phyloP scores from a whole-genome alignment of 1,140 invertebrate genomes.

The Heliconius melpomene region DNA sequence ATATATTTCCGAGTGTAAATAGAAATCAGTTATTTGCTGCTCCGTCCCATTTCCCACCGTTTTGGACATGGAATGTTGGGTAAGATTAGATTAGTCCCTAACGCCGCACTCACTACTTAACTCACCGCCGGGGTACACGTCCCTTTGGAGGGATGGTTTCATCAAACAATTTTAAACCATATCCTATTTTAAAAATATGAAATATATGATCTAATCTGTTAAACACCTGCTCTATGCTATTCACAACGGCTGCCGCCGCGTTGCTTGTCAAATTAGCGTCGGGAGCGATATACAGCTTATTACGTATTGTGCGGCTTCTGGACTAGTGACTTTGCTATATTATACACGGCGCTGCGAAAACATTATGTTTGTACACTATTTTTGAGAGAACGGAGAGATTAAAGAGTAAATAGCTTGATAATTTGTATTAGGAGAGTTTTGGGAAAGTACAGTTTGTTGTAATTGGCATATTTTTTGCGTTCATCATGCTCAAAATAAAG shows the following conservation, averaged over 20 bases:
- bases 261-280: conserved; percentile 53
- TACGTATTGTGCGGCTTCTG: conserved; percentile 24
- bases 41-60: no score
- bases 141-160: no score
- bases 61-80: no score
- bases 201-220: background rate
- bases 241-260: conserved; percentile 32
- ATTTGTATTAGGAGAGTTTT: background rate
- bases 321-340: conserved; percentile 11
- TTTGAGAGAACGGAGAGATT: background rate
- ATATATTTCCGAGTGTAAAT: background rate
- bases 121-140: no score
- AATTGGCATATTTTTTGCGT: no score
- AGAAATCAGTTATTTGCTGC: background rate
- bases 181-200: background rate
- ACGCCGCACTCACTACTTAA: no score
- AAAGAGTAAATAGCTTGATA: background rate
- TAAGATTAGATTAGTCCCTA: no score
- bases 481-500: no score
- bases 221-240: conserved; percentile 16
- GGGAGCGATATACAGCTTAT: conserved; percentile 30
- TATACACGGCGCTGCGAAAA: conserved; percentile 14
- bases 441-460: no score
- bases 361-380: background rate
- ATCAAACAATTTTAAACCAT: no score